Evolutionary conservation across 2,888 invertebrate species (phyloP).

Genomic region (Iphiclides podalirius): DNA sequence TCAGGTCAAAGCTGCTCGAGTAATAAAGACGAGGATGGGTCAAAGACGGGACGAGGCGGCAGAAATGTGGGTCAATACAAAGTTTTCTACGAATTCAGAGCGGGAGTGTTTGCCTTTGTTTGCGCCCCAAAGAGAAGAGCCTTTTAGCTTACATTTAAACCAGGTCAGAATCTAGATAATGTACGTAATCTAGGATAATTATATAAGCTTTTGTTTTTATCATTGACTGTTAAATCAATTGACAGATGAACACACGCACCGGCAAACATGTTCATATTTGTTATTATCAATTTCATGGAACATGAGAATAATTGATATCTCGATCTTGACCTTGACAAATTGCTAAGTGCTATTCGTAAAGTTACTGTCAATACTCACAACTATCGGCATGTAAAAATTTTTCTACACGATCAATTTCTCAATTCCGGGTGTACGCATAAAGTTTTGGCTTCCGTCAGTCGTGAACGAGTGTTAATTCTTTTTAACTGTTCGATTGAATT

Average conservation of each 20-base stretch:
- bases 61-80: constrained; percentile 9
- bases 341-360: constrained; percentile 3
- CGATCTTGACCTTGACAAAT: constrained; percentile 10
- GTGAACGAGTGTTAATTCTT: constrained; percentile 12
- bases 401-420: constrained; percentile 5
- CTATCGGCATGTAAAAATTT: not conserved
- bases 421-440: not conserved
- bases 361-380: not conserved
- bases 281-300: not conserved
- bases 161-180: not conserved
- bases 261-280: not conserved
- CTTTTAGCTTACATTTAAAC: constrained; percentile 1
- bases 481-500: constrained; percentile 2
- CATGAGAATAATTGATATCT: constrained; percentile 4
- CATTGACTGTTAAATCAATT: too few relatives aligned
- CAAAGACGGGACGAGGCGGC: constrained; percentile 8
- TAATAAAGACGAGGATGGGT: constrained; percentile 19
- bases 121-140: not conserved
- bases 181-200: too few relatives aligned
- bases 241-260: too few relatives aligned
- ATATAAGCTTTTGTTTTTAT: too few relatives aligned
- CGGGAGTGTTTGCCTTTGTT: not conserved
- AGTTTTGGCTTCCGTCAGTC: constrained; percentile 13
- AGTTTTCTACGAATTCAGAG: not conserved
- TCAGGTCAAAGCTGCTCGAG: constrained; percentile 10